Conservation (phyloP, 92 coral and sea anemone genomes). For the Parazoanthus darwini region DNA sequence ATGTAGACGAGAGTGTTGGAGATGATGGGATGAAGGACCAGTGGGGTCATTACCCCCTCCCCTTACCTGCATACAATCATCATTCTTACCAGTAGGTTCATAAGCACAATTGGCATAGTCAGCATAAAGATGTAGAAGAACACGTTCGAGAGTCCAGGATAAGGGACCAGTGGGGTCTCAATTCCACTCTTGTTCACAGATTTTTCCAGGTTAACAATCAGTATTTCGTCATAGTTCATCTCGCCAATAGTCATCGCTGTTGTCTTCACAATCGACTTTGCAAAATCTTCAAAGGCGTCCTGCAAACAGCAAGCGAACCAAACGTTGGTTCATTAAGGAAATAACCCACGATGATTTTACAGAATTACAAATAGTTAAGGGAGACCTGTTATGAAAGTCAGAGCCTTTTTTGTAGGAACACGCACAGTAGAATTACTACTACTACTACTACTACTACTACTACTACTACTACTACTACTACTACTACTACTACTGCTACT, state of each 20-base stretch:
- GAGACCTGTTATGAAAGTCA: background rate
- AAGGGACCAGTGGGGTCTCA: conserved; percentile 66
- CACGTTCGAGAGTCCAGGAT: conserved; percentile 56
- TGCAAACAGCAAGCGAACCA: conserved; percentile 30
- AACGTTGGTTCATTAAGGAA: background rate
- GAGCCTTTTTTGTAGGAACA: background rate
- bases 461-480: too few species aligned
- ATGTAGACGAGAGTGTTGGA: conserved; percentile 52
- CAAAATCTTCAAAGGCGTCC: conserved; percentile 70
- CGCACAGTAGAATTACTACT: too few species aligned
- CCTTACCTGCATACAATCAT: background rate
- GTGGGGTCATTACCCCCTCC: conserved; percentile 46
- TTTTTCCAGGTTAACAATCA: conserved; percentile 53
- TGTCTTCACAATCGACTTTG: conserved; percentile 59
- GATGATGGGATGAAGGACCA: conserved; percentile 59
- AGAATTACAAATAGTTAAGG: background rate
- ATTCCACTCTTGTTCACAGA: conserved; percentile 40
- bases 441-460: too few species aligned
- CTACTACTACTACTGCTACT: too few species aligned
- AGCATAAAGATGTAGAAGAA: conserved; percentile 68
- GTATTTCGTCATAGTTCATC: conserved; percentile 63
- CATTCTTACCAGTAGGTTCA: conserved; percentile 79
- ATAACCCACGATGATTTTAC: background rate
- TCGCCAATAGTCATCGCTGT: conserved; percentile 88
- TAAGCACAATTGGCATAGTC: conserved; percentile 81